Percentiles rank a stretch among this genome's conserved stretches.
Evolutionary conservation across 23 tunicate species (phyloP).

Genomic region (Styela clava): DNA sequence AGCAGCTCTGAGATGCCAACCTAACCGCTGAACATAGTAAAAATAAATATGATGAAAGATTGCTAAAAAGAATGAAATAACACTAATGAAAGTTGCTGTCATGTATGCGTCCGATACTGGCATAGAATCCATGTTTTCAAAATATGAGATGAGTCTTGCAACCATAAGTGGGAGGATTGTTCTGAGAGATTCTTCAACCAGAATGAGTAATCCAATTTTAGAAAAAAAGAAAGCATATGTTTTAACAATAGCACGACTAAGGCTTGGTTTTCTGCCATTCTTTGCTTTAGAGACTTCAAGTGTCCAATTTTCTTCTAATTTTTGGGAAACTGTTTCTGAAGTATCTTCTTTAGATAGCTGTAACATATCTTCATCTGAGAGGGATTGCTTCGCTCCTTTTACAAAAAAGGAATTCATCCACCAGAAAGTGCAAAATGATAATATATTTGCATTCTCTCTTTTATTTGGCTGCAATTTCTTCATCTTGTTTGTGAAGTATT

Average conservation of each 20-base stretch:
- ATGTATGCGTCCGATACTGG: conserved; percentile 28
- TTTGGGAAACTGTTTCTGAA: conserved; percentile 29
- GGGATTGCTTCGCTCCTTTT: conserved; percentile 33
- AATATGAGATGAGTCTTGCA: background rate
- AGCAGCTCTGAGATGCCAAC: conserved; percentile 76
- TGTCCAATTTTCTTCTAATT: conserved; percentile 35
- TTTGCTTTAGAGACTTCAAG: conserved; percentile 5
- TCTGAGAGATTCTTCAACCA: conserved; percentile 7
- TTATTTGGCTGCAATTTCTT: conserved; percentile 12
- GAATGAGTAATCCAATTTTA: conserved; percentile 12
- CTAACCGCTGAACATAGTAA: conserved; percentile 34
- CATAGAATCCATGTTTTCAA: conserved; percentile 11
- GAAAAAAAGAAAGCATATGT: background rate
- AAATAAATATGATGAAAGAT: conserved; percentile 18
- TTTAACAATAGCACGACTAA: conserved; percentile 8
- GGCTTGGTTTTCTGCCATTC: conserved; percentile 25
- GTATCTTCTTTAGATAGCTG: conserved; percentile 30
- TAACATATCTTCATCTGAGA: conserved; percentile 47
- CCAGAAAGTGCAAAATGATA: conserved; percentile 22
- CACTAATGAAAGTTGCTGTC: conserved; percentile 38
- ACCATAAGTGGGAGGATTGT: conserved; percentile 5
- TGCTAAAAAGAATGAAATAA: conserved; percentile 15
- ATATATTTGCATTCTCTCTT: conserved; percentile 9
- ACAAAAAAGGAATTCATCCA: conserved; percentile 66
- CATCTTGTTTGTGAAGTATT: too few species aligned